These are phyloP conservation scores for Equus quagga DNA, from an alignment of 2,113 vertebrate genomes.

Conservation along the genomic window DNA sequence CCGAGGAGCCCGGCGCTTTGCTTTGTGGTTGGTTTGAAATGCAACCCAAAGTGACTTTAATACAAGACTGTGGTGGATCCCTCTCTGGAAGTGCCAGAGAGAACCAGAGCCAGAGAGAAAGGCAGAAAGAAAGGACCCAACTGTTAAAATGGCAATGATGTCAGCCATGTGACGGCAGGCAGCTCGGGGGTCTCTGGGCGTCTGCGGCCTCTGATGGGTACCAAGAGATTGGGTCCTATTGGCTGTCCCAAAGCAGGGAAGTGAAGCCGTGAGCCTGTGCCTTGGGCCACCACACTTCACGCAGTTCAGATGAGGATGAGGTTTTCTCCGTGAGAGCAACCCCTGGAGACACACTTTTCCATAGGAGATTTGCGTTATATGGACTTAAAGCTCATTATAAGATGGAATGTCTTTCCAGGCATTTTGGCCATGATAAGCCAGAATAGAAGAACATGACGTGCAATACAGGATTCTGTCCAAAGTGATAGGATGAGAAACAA, in stretches of 20 bases:
- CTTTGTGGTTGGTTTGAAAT: neutral
- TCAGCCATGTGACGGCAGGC: neutral
- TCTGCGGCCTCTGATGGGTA: neutral
- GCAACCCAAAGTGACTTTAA: neutral
- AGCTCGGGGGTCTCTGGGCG: neutral
- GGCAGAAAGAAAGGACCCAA: neutral
- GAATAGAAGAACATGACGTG: fast-evolving
- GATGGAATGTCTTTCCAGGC: neutral
- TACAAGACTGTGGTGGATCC: neutral
- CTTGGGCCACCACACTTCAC: fast-evolving
- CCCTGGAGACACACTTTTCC: fast-evolving
- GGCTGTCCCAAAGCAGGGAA: neutral
- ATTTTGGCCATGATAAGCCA: neutral
- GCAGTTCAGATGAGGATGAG: fast-evolving
- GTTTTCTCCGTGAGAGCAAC: neutral
- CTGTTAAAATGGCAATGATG: fast-evolving
- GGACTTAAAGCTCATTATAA: neutral
- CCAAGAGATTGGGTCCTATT: neutral
- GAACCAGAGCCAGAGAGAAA: neutral
- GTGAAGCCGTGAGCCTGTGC: fast-evolving
- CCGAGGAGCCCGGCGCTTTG: neutral
- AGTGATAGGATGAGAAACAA: fast-evolving
- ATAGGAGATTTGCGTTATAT: fast-evolving
- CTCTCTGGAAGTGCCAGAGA: neutral
- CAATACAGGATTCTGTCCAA: fast-evolving